Evolutionary conservation across 1,140 invertebrate species (phyloP).

Genomic region (Drosophila subobscura): DNA sequence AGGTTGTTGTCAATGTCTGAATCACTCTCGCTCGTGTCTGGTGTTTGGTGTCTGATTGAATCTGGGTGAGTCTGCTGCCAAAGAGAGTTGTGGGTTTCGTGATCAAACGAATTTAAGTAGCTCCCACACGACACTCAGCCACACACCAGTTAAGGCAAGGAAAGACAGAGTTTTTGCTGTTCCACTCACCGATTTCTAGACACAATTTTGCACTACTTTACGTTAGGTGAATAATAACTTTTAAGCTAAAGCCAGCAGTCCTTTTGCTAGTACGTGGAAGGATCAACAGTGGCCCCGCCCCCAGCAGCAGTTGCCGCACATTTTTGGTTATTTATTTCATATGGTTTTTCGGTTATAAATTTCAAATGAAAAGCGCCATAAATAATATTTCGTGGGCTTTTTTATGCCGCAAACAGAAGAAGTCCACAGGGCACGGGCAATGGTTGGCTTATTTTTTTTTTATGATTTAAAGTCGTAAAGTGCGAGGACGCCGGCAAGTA

Average conservation of each 20-base stretch:
- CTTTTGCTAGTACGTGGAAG: not conserved
- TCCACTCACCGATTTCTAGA: constrained; percentile 4
- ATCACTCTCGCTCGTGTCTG: too few relatives aligned
- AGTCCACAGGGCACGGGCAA: constrained; percentile 56
- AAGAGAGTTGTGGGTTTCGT: not conserved
- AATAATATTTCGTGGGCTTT: constrained; percentile 73
- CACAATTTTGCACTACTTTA: not conserved
- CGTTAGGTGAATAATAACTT: too few relatives aligned
- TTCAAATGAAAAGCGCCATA: constrained; percentile 76
- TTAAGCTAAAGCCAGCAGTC: too few relatives aligned
- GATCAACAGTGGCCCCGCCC: not conserved
- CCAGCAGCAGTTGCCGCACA: constrained; percentile 31
- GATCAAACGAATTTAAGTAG: constrained; percentile 1
- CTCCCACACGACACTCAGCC: not conserved
- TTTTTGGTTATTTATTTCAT: constrained; percentile 69
- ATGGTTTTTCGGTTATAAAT: constrained; percentile 76
- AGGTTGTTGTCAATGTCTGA: too few relatives aligned
- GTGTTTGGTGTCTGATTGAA: not conserved
- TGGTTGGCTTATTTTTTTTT: constrained; percentile 38
- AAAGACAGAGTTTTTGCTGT: not conserved
- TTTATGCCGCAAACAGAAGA: constrained; percentile 70
- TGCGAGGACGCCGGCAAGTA: constrained; percentile 60
- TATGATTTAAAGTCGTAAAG: constrained; percentile 80
- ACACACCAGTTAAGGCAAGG: constrained; percentile 5
- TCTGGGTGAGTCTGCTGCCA: not conserved